Evolutionary conservation across 2,888 invertebrate species (phyloP), one percentile per base, ranked within the genome.

Genomic region (Theretra japonica): DNA sequence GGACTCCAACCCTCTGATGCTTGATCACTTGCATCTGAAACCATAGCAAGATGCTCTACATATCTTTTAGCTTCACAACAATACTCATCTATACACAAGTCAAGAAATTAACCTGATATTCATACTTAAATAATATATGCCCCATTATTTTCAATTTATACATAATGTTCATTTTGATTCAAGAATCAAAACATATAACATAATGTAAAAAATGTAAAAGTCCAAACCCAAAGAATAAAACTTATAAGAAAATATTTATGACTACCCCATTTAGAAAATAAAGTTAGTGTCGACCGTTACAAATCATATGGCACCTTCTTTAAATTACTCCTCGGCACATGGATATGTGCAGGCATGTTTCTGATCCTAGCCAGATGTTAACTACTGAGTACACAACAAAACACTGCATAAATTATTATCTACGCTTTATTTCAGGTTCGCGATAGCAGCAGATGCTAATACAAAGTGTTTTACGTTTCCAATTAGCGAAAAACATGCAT

Each of bases 1-100:
- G 85, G 75, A 70, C 85, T 82, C 93, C 92, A 92, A 76, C 79
- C 83, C 21, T 84, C 85, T 68, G 81, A 74, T 33, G 72, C 74
- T 72, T 84, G 74, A 69, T 74, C 69, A 62, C 70, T 25, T 70
- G 59, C 60, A 68, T 65, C 65, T 59, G 28, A 21, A 68, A 68
- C 30, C 33, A 21, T n/a, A 69, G 4, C 28, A 57, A 58, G 6
- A 30, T n/a, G 17, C 21, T 23, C 3, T 57, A 15, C 69, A 30
- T 30, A 41, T 33, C 21, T 6, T 7, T 1, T 19, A 48, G 25
- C 4, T 50, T 70, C 23, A 69, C 15, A 30, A 19, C 21, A 59
- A 50, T 23, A 17, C n/a, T 48, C 48, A 57, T 21, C 21, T 57
- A 21, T 11, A n/a, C 56, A 41, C 11, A 8, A 11, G 11, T 15